Evolutionary conservation across 2,888 invertebrate species (phyloP).

Genomic region (Corbicula japonica): DNA sequence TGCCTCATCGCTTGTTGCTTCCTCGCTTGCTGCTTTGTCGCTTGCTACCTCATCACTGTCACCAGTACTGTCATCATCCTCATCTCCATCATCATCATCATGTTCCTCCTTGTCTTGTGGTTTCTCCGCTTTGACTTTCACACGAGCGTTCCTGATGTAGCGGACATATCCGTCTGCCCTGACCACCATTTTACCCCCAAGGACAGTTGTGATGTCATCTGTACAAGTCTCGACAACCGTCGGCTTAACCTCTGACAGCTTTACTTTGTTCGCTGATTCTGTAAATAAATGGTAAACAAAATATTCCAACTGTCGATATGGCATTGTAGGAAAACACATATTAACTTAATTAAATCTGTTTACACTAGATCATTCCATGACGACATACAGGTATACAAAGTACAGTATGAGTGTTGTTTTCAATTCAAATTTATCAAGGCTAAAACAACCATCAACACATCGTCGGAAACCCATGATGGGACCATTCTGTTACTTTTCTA

Average conservation of each 20-base stretch:
- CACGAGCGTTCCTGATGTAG: conserved; percentile 26
- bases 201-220: conserved; percentile 81
- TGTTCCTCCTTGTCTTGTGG: conserved; percentile 20
- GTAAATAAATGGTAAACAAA: conserved; percentile 2
- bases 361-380: too few species aligned
- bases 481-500: too few species aligned
- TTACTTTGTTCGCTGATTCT: conserved; percentile 61
- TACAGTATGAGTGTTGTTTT: too few species aligned
- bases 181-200: conserved; percentile 77
- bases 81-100: not conserved
- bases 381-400: too few species aligned
- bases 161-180: conserved; percentile 67
- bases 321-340: too few species aligned
- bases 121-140: conserved; percentile 14
- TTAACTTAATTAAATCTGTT: too few species aligned
- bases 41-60: conserved; percentile 9
- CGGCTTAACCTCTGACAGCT: conserved; percentile 47
- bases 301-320: not conserved
- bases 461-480: too few species aligned
- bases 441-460: too few species aligned
- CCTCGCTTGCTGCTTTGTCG: conserved; percentile 7
- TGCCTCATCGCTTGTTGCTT: not conserved
- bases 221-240: conserved; percentile 14
- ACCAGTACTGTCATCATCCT: conserved; percentile 4
- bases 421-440: too few species aligned